A percentile compares a stretch with the other conserved stretches of the same genome.
Conservation (phyloP, 2,797 vertebrate species). For the Sebastiscus albofasciatus region DNA sequence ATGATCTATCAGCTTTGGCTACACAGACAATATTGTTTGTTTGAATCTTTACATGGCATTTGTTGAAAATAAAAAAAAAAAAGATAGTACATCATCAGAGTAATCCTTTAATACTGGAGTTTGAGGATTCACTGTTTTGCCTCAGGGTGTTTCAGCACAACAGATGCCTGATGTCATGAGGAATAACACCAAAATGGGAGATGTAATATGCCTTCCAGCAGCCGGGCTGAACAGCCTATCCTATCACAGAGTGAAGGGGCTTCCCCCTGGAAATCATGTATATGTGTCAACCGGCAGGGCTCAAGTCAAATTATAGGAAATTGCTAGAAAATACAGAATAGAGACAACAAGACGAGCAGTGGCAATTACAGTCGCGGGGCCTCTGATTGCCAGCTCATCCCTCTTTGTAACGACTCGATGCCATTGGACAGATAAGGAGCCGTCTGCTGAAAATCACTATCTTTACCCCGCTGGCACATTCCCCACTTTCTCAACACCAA, state of each 20-base stretch:
- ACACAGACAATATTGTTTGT: not conserved
- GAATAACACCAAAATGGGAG: not conserved
- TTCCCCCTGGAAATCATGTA: not conserved
- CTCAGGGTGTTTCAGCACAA: not conserved
- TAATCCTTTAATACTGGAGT: not conserved
- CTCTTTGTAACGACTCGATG: constrained; percentile 20
- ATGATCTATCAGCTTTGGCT: not conserved
- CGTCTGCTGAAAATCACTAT: constrained; percentile 49
- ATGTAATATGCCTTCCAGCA: constrained; percentile 5
- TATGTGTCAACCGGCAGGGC: not conserved
- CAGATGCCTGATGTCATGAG: constrained; percentile 11
- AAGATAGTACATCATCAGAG: not conserved
- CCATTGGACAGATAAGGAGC: constrained; percentile 25
- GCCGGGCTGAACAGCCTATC: not conserved
- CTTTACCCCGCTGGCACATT: constrained; percentile 31
- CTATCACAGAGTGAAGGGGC: not conserved
- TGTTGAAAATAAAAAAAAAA: not conserved
- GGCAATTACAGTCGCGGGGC: constrained; percentile 24
- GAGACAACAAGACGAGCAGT: constrained; percentile 12
- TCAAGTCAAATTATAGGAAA: constrained; percentile 12
- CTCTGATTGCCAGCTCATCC: constrained; percentile 24
- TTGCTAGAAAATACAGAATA: constrained; percentile 6
- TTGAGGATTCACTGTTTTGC: not conserved
- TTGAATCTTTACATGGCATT: not conserved
- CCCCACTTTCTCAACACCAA: constrained; percentile 16